Conservation (phyloP, 2,113 vertebrate species). For the Carettochelys insculpta region DNA sequence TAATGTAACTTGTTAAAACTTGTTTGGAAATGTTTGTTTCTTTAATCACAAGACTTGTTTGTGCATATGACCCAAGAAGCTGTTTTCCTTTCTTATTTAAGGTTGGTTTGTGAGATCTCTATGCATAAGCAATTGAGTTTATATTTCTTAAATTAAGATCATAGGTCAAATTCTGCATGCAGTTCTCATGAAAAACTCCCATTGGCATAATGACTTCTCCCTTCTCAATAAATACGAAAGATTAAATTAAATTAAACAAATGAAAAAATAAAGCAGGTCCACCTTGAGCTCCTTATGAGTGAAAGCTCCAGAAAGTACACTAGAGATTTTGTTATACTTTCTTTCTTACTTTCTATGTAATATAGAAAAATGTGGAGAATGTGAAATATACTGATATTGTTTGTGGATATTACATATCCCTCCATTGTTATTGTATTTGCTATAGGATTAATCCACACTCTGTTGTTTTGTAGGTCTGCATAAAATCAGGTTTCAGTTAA, state of each 20-base stretch:
- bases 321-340: no score
- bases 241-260: no score
- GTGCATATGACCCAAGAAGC: neutral
- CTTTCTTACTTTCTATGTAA: no score
- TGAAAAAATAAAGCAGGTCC: no score
- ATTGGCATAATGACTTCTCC: no score
- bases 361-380: no score
- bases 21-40: neutral
- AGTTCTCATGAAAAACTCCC: neutral
- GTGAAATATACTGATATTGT: no score
- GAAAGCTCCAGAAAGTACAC: no score
- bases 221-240: no score
- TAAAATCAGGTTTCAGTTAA: neutral
- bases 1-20: neutral
- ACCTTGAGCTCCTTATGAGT: no score
- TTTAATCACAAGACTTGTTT: neutral
- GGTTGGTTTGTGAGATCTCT: neutral
- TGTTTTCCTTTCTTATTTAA: neutral
- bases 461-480: neutral
- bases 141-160: neutral
- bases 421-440: neutral
- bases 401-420: no score
- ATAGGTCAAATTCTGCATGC: neutral
- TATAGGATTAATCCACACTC: neutral
- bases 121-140: neutral